These are phyloP conservation scores for Trididemnum miniatum DNA, from an alignment of 23 tunicate genomes.

Conservation along the genomic window DNA sequence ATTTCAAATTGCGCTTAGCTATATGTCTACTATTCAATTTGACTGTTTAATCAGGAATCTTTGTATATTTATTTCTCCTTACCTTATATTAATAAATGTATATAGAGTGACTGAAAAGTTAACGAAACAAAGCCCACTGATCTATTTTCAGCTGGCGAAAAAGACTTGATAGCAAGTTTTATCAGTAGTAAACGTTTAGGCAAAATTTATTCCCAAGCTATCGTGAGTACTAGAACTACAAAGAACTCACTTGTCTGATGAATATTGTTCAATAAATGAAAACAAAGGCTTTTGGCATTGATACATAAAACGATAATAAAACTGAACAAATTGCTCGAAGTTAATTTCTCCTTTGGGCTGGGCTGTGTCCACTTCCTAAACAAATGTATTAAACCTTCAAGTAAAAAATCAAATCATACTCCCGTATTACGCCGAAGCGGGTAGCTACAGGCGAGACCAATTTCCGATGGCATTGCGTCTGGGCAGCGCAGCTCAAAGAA, in stretches of 20 bases:
- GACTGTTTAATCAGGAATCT: too few relatives aligned
- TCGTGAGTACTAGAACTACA: too few relatives aligned
- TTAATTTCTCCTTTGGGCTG: conserved; percentile 32
- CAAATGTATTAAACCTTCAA: not conserved
- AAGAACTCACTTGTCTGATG: conserved; percentile 76
- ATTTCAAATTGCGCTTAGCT: too few relatives aligned
- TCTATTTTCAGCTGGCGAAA: too few relatives aligned
- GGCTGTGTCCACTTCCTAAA: not conserved
- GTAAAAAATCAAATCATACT: not conserved
- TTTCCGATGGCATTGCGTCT: not conserved
- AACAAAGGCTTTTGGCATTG: conserved; percentile 51
- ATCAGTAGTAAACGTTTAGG: too few relatives aligned
- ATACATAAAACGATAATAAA: conserved; percentile 78
- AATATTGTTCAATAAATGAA: conserved; percentile 48
- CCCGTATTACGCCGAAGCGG: not conserved
- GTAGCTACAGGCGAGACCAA: not conserved
- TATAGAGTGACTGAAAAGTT: too few relatives aligned
- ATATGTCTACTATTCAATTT: too few relatives aligned
- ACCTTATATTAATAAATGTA: too few relatives aligned
- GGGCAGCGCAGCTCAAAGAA: not conserved
- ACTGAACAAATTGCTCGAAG: conserved; percentile 74
- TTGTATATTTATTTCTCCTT: too few relatives aligned
- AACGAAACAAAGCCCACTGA: too few relatives aligned
- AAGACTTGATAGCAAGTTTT: too few relatives aligned
- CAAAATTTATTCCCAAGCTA: too few relatives aligned